These are phyloP conservation scores for Corythaixoides concolor DNA, from an alignment of 2,113 vertebrate genomes.

Conservation along the genomic window DNA sequence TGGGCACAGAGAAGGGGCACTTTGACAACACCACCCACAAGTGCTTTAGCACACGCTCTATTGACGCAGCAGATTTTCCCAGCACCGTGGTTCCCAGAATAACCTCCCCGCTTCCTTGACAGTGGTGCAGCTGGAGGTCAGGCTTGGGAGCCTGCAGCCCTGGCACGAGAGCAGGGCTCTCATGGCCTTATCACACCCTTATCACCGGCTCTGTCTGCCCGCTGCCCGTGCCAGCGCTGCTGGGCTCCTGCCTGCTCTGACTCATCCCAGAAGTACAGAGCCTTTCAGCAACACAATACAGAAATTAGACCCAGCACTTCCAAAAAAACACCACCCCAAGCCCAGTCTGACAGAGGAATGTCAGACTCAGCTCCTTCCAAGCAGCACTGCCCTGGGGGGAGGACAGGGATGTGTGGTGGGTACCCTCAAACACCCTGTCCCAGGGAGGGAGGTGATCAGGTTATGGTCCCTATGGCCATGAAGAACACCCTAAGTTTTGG, in stretches of 20 bases:
- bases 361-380: not conserved
- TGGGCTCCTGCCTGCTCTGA: not conserved
- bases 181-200: not conserved
- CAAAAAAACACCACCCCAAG: not conserved
- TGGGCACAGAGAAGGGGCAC: not conserved
- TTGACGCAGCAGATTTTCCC: slow-evolving; percentile 16
- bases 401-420: not conserved
- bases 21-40: not conserved
- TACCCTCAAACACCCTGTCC: not conserved
- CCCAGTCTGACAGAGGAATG: not conserved
- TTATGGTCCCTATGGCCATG: rapidly evolving
- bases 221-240: not conserved
- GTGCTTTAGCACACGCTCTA: not conserved
- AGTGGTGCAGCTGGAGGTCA: not conserved
- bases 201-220: not conserved
- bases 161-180: not conserved
- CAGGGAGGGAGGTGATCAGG: not conserved
- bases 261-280: not conserved
- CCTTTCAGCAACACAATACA: slow-evolving; percentile 1
- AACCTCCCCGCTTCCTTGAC: not conserved
- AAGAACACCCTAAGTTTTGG: not conserved
- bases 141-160: not conserved
- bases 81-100: not conserved
- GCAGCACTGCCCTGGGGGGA: not conserved
- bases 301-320: slow-evolving; percentile 1